phyloP scores from a whole-genome alignment of 2,888 invertebrate genomes.

The Limnephilus marmoratus region DNA sequence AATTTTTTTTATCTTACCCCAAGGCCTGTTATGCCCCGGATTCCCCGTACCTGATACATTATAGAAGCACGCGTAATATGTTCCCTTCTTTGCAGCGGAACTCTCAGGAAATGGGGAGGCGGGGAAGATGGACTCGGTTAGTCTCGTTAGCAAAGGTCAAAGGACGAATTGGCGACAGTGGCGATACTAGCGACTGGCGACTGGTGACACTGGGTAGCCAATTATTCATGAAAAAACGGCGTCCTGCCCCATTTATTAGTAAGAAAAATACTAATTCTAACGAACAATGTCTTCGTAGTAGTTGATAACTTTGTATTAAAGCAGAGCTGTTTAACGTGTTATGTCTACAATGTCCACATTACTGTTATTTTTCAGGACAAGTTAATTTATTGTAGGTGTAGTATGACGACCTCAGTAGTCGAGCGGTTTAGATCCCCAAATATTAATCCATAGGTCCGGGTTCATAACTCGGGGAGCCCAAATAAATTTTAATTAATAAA shows the following conservation, averaged over 20 bases:
- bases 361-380: not conserved
- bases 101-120: conserved; percentile 36
- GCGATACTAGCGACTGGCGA: not conserved
- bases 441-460: not conserved
- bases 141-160: conserved; percentile 19
- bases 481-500: too few relatives aligned
- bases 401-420: not conserved
- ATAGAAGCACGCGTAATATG: conserved; percentile 46
- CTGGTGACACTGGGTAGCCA: not conserved
- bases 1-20: not conserved
- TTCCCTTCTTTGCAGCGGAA: conserved; percentile 27
- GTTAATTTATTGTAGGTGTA: not conserved
- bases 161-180: not conserved
- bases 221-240: not conserved
- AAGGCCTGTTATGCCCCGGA: not conserved
- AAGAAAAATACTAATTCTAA: not conserved
- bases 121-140: conserved; percentile 33
- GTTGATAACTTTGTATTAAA: too few relatives aligned
- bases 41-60: conserved; percentile 18
- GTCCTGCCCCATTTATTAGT: not conserved
- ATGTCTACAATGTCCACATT: too few relatives aligned
- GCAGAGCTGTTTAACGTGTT: not conserved
- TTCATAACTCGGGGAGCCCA: not conserved
- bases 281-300: too few relatives aligned
- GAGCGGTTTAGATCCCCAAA: not conserved